phyloP scores from a whole-genome alignment of 2,888 invertebrate genomes.

The Chymomyza amoena region DNA sequence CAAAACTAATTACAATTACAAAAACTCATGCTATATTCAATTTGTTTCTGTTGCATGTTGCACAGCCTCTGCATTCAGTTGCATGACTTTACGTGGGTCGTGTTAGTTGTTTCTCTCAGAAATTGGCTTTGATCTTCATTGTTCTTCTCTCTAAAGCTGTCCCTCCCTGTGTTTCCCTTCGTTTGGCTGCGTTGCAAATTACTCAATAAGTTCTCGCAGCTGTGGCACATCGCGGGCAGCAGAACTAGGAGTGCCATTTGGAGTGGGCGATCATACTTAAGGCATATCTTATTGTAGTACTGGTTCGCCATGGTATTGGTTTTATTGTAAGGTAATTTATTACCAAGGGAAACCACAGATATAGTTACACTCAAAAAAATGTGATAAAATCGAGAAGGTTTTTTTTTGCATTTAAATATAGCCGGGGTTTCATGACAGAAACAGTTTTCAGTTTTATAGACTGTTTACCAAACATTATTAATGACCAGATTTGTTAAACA shows the following conservation, averaged over 20 bases:
- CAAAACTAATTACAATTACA: slow-evolving; percentile 38
- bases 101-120: slow-evolving; percentile 11
- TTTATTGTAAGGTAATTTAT: not conserved
- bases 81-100: slow-evolving; percentile 61
- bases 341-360: not conserved
- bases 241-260: slow-evolving; percentile 54
- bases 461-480: too few relatives aligned
- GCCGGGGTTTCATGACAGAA: too few relatives aligned
- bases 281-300: slow-evolving; percentile 17
- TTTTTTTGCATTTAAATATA: too few relatives aligned
- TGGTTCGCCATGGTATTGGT: slow-evolving; percentile 2
- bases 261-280: slow-evolving; percentile 46
- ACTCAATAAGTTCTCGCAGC: slow-evolving; percentile 49
- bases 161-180: not conserved
- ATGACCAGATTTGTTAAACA: too few relatives aligned
- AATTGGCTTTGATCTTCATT: slow-evolving; percentile 61
- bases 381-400: too few relatives aligned
- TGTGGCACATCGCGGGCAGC: slow-evolving; percentile 41
- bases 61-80: slow-evolving; percentile 40
- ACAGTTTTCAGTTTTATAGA: too few relatives aligned
- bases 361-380: not conserved
- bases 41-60: slow-evolving; percentile 13
- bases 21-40: not conserved
- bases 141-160: slow-evolving; percentile 12
- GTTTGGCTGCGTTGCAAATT: slow-evolving; percentile 37